Evolutionary conservation across 1,140 invertebrate genomes (phyloP).

Genomic region (Rhizoglyphus robini): DNA sequence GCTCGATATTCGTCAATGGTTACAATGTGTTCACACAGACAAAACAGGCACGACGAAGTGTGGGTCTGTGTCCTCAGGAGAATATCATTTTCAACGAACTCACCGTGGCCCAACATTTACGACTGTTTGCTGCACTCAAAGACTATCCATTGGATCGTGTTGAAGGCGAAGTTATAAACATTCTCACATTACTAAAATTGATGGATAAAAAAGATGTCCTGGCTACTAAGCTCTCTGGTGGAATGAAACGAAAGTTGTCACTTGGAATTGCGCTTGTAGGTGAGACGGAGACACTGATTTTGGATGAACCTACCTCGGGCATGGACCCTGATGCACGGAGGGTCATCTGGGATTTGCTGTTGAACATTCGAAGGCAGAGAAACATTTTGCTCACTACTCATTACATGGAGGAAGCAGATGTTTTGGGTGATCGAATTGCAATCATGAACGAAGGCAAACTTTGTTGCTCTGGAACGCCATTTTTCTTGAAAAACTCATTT

Average conservation of each 20-base stretch:
- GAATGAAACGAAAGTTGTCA: slow-evolving; percentile 43
- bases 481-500: slow-evolving; percentile 71
- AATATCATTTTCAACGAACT: slow-evolving; percentile 25
- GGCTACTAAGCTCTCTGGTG: slow-evolving; percentile 34
- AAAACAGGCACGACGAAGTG: slow-evolving; percentile 1
- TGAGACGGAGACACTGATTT: slow-evolving; percentile 47
- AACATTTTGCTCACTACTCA: slow-evolving; percentile 89
- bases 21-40: slow-evolving; percentile 45
- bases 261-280: slow-evolving; percentile 45
- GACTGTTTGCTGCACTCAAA: slow-evolving; percentile 17
- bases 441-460: slow-evolving; percentile 69
- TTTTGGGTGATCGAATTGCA: slow-evolving; percentile 73
- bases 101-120: slow-evolving; percentile 13
- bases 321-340: slow-evolving; percentile 82
- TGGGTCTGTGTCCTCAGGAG: slow-evolving; percentile 22
- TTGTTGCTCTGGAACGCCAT: slow-evolving; percentile 63
- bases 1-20: slow-evolving; percentile 54
- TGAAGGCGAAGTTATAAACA: not conserved
- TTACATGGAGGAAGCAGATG: slow-evolving; percentile 75
- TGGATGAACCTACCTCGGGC: slow-evolving; percentile 84
- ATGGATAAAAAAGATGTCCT: slow-evolving; percentile 13
- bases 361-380: slow-evolving; percentile 39
- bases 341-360: slow-evolving; percentile 63
- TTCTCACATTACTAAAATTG: slow-evolving; percentile 15
- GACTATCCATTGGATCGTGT: not conserved